Conservation (phyloP, 2,113 vertebrate genomes). For the Mesoclemmys tuberculata region DNA sequence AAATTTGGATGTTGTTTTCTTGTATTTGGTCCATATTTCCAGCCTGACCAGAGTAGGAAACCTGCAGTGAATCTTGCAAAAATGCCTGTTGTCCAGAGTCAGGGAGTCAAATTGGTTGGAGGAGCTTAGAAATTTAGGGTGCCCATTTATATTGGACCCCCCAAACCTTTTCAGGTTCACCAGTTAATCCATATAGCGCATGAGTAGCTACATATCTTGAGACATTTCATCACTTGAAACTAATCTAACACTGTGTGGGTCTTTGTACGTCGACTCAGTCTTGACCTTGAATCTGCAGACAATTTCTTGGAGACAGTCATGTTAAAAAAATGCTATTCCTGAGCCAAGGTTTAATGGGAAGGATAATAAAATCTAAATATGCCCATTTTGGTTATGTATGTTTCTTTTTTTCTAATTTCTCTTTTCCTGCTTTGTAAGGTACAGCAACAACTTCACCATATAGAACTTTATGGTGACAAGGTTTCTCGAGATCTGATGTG, state of each 20-base stretch:
- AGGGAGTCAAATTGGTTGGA: neutral
- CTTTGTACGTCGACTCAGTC: neutral
- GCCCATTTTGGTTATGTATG: neutral
- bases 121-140: neutral
- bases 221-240: neutral
- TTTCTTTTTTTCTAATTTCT: neutral
- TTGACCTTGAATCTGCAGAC: neutral
- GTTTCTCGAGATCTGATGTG: neutral
- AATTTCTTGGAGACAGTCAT: neutral
- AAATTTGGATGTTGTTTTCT: neutral
- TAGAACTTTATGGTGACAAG: neutral
- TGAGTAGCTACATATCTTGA: neutral
- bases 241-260: neutral
- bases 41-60: neutral
- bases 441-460: neutral
- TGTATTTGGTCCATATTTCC: neutral
- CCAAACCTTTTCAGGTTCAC: neutral
- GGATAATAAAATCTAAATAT: neutral
- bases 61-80: neutral
- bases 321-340: conserved; percentile 11
- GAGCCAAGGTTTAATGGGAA: neutral
- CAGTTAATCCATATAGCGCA: neutral
- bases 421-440: neutral
- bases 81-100: neutral
- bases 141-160: neutral